Base-by-base conservation (phyloP, 2,113 vertebrate genomes). In the Gasterosteus aculeatus region DNA sequence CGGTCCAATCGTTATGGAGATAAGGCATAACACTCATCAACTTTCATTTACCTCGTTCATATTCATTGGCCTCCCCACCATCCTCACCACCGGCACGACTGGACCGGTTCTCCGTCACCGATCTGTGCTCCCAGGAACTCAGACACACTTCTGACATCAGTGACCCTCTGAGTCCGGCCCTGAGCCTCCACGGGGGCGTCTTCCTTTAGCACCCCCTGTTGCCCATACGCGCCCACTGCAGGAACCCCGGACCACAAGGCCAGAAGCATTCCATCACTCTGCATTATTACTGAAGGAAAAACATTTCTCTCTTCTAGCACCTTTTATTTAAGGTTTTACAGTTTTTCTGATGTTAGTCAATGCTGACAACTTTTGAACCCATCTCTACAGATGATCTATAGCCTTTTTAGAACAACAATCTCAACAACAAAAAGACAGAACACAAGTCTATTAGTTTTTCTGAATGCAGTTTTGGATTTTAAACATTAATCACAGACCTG, bases 11-110 rank as follows among this genome's bases (percentile, higher is more conserved):
- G 91, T 88, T 78, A 83, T 84, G 79, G 86, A 91, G 93, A 94
- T 93, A 92, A 93, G 82, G 75, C 87, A 86, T 86, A 92, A 87
- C 90, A 85, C 87, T 91, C 87, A 90, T 92, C 90, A 91, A 89
- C 90, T 90, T 89, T 90, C 90, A 87, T 89, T 92, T 89, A 81
- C 84, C 91, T 90, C 87, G 90, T 91, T 89, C 87, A 92, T 91
- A 92, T 92, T 90, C 88, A 92, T 88, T 69, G 86, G 81, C 81
- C 53, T 84, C 83, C 59, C 77, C 75, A 59, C n/a, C 54, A 54
- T 61, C 19, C 65, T 53, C 66, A 83, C 76, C 72, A 41, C 68
- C 46, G 84, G 91, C 89, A 91, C 90, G 82, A 88, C 78, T 88
- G 89, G 79, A 83, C 75, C 10, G 15, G 62, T 1, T 56, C 9